Conservation (phyloP, 2,888 invertebrate species). For the Zygogramma bicolorata region DNA sequence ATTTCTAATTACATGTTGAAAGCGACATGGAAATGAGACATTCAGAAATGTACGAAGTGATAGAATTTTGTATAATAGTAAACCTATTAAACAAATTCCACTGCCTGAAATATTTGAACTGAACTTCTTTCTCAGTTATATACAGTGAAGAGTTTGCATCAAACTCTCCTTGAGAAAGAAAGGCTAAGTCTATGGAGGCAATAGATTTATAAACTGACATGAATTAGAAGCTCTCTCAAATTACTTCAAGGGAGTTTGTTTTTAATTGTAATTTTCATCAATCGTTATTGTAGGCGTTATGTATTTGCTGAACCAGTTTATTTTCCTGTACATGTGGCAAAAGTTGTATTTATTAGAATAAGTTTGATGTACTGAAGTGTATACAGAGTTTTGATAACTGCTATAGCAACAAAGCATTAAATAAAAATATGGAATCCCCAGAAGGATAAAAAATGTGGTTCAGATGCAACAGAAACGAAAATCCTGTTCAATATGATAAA, state of each 20-base stretch:
- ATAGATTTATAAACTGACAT: background rate
- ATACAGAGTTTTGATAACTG: too few species aligned
- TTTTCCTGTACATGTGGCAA: background rate
- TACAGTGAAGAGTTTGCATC: background rate
- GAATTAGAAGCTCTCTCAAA: background rate
- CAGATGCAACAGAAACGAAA: too few species aligned
- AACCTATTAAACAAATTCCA: background rate
- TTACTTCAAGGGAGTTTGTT: background rate
- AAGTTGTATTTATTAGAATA: background rate
- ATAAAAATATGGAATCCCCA: background rate
- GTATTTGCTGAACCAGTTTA: conserved; percentile 5
- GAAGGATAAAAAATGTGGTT: too few species aligned
- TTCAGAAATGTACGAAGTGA: too few species aligned
- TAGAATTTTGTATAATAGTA: too few species aligned
- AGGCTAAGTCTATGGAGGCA: background rate
- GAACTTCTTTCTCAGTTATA: background rate
- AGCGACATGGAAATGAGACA: too few species aligned
- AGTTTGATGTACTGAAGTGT: background rate
- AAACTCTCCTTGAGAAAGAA: background rate
- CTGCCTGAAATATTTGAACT: background rate
- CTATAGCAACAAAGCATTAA: background rate
- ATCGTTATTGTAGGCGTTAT: background rate
- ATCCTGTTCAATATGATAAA: too few species aligned
- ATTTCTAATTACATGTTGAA: too few species aligned
- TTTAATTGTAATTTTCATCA: background rate